Conservation (phyloP, 2,113 vertebrate genomes). For the Peromyscus maniculatus region DNA sequence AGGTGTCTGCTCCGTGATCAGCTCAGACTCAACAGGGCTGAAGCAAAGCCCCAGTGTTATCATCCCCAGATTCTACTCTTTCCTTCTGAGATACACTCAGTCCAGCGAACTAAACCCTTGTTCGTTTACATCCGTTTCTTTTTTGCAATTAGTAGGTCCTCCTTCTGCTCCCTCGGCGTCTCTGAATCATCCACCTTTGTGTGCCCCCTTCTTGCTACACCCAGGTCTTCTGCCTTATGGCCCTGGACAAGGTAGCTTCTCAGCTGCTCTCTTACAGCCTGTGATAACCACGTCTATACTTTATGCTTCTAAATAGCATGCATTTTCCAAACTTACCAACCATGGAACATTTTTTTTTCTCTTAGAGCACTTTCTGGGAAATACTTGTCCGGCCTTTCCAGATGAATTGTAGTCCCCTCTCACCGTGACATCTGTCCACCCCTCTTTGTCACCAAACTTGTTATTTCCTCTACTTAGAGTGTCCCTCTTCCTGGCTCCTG, state of each 20-base stretch:
- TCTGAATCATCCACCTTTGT: not conserved
- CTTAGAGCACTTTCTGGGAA: slow-evolving; percentile 17
- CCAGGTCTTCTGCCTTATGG: not conserved
- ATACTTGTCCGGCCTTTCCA: slow-evolving; percentile 47
- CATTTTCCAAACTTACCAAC: not conserved
- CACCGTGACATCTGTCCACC: slow-evolving; percentile 64
- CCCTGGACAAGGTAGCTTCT: not conserved
- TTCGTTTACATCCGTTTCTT: not conserved
- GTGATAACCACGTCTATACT: not conserved
- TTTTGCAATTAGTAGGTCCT: not conserved
- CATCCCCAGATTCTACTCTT: not conserved
- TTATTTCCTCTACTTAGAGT: slow-evolving; percentile 71
- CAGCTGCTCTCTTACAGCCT: not conserved
- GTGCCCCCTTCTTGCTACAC: accelerated
- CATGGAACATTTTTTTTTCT: not conserved
- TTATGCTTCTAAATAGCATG: slow-evolving; percentile 38
- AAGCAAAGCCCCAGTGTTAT: not conserved
- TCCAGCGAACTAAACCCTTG: not conserved
- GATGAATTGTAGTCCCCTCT: slow-evolving; percentile 47
- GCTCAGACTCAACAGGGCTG: not conserved
- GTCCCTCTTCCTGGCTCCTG: slow-evolving; percentile 53
- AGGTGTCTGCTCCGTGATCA: not conserved
- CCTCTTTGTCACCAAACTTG: slow-evolving; percentile 60
- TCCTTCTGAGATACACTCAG: not conserved
- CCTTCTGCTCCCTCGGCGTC: not conserved